Evolutionary conservation across 2,797 vertebrate species (phyloP), one percentile per base, ranked within the genome.

Genomic region (Zalophus californianus): DNA sequence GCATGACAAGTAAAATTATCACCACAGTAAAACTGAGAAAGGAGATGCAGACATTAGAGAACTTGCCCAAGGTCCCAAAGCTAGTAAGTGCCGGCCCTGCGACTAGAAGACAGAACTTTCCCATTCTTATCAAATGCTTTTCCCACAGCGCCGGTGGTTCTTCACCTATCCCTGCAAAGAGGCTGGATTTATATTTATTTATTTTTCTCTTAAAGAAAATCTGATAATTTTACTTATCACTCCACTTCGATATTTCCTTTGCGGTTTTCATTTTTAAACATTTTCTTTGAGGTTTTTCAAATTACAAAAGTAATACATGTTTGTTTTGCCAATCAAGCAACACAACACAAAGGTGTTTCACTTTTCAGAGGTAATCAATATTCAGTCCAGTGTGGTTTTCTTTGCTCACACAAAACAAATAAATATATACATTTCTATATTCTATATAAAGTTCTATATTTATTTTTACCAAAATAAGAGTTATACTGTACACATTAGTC

Each of bases 271-370:
- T 56, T 66, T 91, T 82, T 25, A 68, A 96, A 50, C n/a, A 50
- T 77, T 94, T 94, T 60, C n/a, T 91, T 87, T 25, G 14, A 88
- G 77, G 35, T 84, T 50, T 83, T 91, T 83, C 70, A 54, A 88
- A 78, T 56, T 23, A 60, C 64, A 91, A 94, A 87, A 84, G 48
- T 7, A 87, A 62, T 52, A 38, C 2, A 25, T 82, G 25, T 4
- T 82, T 78, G 58, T 62, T 94, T 96, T 84, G 70, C 20, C n/a
- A 84, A 70, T 29, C 52, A 94, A 87, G 62, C 15, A 68, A 70
- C 13, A 68, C 21, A 62, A 48, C 16, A 48, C 66, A 68, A 18
- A 91, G 13, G 13, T 77, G 38, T 62, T 94, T 62, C 35, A 84
- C 54, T 18, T 13, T 32, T 82, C 25, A 48, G 84, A 70, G 52